phyloP scores from a whole-genome alignment of 2,888 invertebrate species.

The Cephalotes varians region DNA sequence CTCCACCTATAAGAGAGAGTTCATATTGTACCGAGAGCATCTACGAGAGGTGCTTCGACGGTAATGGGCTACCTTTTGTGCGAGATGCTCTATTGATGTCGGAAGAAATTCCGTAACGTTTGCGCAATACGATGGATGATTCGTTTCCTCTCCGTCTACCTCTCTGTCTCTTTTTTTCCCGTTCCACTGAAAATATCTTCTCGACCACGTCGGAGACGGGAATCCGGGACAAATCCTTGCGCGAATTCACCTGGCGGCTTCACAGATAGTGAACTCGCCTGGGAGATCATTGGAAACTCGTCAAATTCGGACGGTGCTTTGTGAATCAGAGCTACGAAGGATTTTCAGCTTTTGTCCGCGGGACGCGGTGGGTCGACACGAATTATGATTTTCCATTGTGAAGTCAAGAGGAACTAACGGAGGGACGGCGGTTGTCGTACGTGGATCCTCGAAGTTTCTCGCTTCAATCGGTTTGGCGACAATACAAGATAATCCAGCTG shows the following conservation, averaged over 20 bases:
- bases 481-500: conserved; percentile 23
- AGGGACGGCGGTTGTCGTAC: conserved; percentile 3
- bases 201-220: conserved; percentile 43
- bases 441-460: neutral
- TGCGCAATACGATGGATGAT: conserved; percentile 66
- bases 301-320: conserved; percentile 43
- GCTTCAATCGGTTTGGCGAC: conserved; percentile 23
- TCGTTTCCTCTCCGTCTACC: conserved; percentile 43
- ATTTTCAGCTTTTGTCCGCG: conserved; percentile 65
- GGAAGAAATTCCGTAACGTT: conserved; percentile 78
- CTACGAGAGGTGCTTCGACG: conserved; percentile 75
- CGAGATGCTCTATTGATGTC: conserved; percentile 77
- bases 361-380: conserved; percentile 61
- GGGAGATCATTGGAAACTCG: conserved; percentile 54
- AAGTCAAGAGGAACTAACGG: conserved; percentile 34
- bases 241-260: conserved; percentile 38
- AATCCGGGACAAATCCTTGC: conserved; percentile 37
- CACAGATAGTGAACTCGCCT: conserved; percentile 37
- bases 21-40: conserved; percentile 74
- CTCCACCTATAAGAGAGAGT: conserved; percentile 71
- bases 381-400: conserved; percentile 69
- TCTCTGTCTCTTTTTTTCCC: conserved; percentile 6
- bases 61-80: conserved; percentile 77
- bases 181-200: conserved; percentile 56
- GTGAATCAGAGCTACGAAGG: conserved; percentile 60